A percentile compares a stretch with the other conserved stretches of the same genome.
Conservation (phyloP, 2,888 invertebrate species). For the Himalopsyche anomala region DNA sequence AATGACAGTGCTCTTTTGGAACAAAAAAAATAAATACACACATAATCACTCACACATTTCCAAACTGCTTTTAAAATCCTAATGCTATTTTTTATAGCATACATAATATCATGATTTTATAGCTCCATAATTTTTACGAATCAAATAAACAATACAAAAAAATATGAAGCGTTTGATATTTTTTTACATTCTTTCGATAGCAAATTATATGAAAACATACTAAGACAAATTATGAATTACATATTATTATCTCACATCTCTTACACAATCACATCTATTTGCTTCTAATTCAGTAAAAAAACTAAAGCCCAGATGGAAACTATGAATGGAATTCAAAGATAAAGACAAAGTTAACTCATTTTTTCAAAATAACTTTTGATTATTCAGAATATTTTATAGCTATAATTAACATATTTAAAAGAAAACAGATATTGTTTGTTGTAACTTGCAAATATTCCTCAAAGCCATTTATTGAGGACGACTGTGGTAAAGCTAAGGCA, state of each 20-base stretch:
- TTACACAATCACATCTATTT: conserved; percentile 17
- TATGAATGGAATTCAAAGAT: conserved; percentile 20
- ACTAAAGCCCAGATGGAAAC: conserved; percentile 42
- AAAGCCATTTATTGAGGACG: too few species aligned
- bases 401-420: too few species aligned
- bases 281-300: conserved; percentile 38
- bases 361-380: too few species aligned
- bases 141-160: not conserved
- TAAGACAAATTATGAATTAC: conserved; percentile 1
- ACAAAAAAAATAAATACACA: not conserved
- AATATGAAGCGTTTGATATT: not conserved
- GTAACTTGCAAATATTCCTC: too few species aligned
- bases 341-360: not conserved
- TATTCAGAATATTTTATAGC: too few species aligned
- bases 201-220: not conserved
- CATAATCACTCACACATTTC: not conserved
- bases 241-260: not conserved
- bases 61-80: not conserved
- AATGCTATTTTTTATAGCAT: not conserved
- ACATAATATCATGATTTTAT: not conserved
- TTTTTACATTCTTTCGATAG: conserved; percentile 15
- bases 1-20: not conserved
- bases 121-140: not conserved
- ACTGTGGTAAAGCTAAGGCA: too few species aligned
- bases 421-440: too few species aligned